Evolutionary conservation across 2,888 invertebrate genomes (phyloP), one percentile per base, ranked within the genome.

Genomic region (Tipula lateralis): DNA sequence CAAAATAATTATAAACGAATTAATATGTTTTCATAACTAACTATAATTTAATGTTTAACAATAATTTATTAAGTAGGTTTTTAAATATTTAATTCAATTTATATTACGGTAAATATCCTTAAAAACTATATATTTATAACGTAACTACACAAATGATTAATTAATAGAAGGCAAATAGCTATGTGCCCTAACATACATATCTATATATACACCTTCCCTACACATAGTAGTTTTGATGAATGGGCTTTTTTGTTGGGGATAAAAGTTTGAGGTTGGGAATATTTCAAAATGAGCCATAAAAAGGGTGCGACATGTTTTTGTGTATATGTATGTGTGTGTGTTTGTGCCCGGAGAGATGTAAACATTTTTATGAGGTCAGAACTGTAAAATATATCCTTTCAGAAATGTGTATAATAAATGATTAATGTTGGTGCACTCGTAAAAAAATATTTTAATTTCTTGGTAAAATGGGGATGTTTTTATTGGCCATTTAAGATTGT

Each of bases 321-420:
- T 44, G 12, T 19, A 5, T 50, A 3, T 44, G 12, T 50, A 16
- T 16, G n/a, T 50, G 16, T 66, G 66, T n/a, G 13, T 32, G 32
- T 32, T 32, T 32, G 39, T 66, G 66, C 24, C 66, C 6, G 24
- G 12, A 24, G 66, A 19, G 66, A 66, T 66, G 66, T 66, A 66
- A 66, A 66, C 66, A 66, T 66, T 66, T 66, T 66, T 66, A 66
- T 66, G 66, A 66, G 66, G 66, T 66, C 66, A 66, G 66, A 66
- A 66, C 24, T 66, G 66, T 66, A 66, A 66, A 66, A 66, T 66
- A 39, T 13, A 7, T 9, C 9, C 24, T 66, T 24, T 66, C 19
- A 0, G 66, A 44, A 44, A 44, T 16, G 7, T 44, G 16, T 16
- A 44, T 24, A 66, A 66, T 66, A 66, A 66, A 66, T 66, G 66